These are phyloP conservation scores for Notocelia uddmanniana DNA, from an alignment of 2,888 invertebrate species.

Conservation along the genomic window DNA sequence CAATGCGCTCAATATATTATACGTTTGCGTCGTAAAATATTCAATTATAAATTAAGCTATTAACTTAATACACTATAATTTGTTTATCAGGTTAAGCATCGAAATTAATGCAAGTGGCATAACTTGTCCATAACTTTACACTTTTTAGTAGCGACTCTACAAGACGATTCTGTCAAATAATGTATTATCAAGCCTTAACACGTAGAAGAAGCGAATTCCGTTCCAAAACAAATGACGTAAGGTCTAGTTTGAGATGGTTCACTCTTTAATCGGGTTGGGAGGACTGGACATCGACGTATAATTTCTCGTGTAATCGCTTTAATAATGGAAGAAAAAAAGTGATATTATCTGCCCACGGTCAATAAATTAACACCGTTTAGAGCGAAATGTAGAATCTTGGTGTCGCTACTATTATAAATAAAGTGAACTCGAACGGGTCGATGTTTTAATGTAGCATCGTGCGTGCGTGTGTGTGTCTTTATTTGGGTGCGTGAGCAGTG, in stretches of 20 bases:
- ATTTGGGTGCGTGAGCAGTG: slow-evolving; percentile 85
- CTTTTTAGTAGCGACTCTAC: slow-evolving; percentile 84
- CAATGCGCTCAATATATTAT: slow-evolving; percentile 71
- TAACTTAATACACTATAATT: slow-evolving; percentile 85
- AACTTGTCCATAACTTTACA: slow-evolving; percentile 84
- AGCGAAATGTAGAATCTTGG: slow-evolving; percentile 85
- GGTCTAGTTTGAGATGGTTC: slow-evolving; percentile 52
- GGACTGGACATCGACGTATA: slow-evolving; percentile 81
- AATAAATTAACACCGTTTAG: slow-evolving; percentile 86
- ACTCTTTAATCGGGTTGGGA: slow-evolving; percentile 65
- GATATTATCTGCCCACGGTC: slow-evolving; percentile 86
- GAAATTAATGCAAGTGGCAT: slow-evolving; percentile 85
- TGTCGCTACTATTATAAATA: slow-evolving; percentile 85
- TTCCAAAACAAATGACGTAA: slow-evolving; percentile 57
- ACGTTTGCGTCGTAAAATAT: slow-evolving; percentile 78
- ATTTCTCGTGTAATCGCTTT: slow-evolving; percentile 86
- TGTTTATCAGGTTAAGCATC: slow-evolving; percentile 86
- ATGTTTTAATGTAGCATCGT: slow-evolving; percentile 71
- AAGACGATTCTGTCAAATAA: slow-evolving; percentile 82
- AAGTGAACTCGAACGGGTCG: slow-evolving; percentile 69
- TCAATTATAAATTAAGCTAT: slow-evolving; percentile 86
- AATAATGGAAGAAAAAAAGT: slow-evolving; percentile 85
- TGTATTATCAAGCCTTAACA: slow-evolving; percentile 65
- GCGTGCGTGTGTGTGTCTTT: slow-evolving; percentile 79
- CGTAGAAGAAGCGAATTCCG: slow-evolving; percentile 54